Evolutionary conservation across 2,797 vertebrate genomes (phyloP), one percentile per base, ranked within the genome.

Genomic region (Philypnodon macrostomus): DNA sequence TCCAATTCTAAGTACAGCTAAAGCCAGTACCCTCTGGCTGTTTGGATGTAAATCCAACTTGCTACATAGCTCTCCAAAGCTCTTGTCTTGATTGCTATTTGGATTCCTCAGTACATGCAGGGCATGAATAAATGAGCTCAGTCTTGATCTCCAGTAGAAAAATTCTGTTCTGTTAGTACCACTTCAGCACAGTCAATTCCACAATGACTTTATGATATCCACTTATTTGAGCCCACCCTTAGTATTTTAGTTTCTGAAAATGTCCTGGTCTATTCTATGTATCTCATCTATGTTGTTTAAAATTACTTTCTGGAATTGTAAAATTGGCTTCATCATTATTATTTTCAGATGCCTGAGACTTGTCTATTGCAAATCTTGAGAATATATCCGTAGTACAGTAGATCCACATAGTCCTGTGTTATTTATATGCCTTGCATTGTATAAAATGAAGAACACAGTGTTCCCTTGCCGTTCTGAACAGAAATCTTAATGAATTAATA

Each of bases 401-500:
- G 30, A 50, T 50, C 56, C 61, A 58, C 55, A 62, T 61, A 42
- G 50, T 69, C 54, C 60, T 50, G 49, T 64, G 77, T 85, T 88
- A 87, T 90, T 88, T 85, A 85, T 84, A 77, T 59, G 73, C 67
- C 68, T 75, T 63, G 60, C 63, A 79, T 82, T 73, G 73, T 80
- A 65, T 77, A 72, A 80, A 76, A 70, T 80, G 73, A 83, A 79
- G 74, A 83, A 84, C 83, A 87, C 81, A 85, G 82, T 89, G 86
- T 88, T 87, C 79, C 73, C 70, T 79, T 58, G 75, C 83, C 72
- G 68, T 83, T 82, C 73, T 87, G 82, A 89, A 87, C 86, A 77
- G 78, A 87, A 89, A 86, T 86, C 76, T 81, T 88, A 90, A 90
- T 89, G 87, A 90, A 90, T 90, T 85, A 90, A 91, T 90, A 85